A percentile compares a stretch with the other conserved stretches of the same genome.
These are phyloP conservation scores for Tragelaphus strepsiceros DNA, from an alignment of 2,113 vertebrate species.

Conservation along the genomic window DNA sequence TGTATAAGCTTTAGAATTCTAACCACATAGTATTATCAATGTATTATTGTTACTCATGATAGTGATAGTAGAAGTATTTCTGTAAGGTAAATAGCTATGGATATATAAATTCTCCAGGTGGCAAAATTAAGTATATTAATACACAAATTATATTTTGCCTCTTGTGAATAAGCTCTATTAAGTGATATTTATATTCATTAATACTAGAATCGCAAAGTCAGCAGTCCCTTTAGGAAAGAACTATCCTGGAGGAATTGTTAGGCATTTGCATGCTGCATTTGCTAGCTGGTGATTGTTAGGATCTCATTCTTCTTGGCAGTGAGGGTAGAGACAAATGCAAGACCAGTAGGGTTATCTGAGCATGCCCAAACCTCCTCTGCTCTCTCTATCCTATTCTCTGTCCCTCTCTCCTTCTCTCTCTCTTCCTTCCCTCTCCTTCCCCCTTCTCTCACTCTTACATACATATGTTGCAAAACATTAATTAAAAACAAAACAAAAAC, in stretches of 20 bases:
- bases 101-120: not conserved
- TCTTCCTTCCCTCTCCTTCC: not conserved
- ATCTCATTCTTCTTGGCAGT: not conserved
- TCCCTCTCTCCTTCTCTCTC: not conserved
- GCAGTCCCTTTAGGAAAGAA: not conserved
- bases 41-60: not conserved
- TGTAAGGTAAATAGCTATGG: not conserved
- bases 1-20: not conserved
- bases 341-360: not conserved
- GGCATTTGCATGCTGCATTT: not conserved
- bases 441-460: not conserved
- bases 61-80: not conserved
- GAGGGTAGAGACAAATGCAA: not conserved
- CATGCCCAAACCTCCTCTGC: not conserved
- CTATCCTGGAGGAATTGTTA: not conserved
- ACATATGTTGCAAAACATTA: not conserved
- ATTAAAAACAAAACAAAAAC: not conserved
- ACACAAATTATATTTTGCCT: not conserved
- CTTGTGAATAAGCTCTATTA: not conserved
- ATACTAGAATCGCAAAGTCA: not conserved
- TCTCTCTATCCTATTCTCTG: not conserved
- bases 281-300: not conserved
- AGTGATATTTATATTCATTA: not conserved
- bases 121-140: not conserved
- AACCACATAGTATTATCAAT: not conserved